Percentiles rank a stretch among this genome's conserved stretches.
phyloP scores from a whole-genome alignment of 2,888 invertebrate genomes.

The Eudemis profundana region DNA sequence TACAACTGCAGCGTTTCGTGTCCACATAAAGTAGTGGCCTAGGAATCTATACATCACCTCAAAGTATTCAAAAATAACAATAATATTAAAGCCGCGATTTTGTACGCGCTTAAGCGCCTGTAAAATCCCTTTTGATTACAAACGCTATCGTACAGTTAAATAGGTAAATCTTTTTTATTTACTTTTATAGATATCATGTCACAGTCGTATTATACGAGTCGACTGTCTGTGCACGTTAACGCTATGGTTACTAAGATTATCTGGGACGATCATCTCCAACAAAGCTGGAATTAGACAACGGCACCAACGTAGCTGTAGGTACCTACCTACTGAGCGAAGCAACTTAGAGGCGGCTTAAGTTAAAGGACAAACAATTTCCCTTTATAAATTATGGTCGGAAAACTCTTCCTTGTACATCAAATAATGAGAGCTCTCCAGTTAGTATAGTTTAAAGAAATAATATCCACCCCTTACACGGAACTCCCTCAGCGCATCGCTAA shows the following conservation, averaged over 20 bases:
- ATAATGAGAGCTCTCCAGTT: conserved; percentile 1
- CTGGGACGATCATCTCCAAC: conserved; percentile 26
- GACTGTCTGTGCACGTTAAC: conserved; percentile 15
- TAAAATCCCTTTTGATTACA: too few species aligned
- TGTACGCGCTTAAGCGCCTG: too few species aligned
- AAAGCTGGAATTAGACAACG: conserved; percentile 28
- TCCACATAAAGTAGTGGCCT: too few species aligned
- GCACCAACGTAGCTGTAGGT: conserved; percentile 10
- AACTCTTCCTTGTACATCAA: conserved; percentile 3
- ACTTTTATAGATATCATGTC: too few species aligned
- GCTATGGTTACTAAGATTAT: conserved; percentile 4
- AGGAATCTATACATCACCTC: too few species aligned
- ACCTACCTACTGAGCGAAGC: background rate
- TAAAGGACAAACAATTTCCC: conserved; percentile 7
- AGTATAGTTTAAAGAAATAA: conserved; percentile 3
- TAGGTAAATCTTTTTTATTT: too few species aligned
- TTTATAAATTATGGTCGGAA: conserved; percentile 7
- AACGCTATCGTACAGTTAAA: too few species aligned
- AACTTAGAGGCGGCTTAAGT: conserved; percentile 15
- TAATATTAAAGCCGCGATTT: too few species aligned
- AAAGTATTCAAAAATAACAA: too few species aligned
- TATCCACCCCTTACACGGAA: conserved; percentile 5
- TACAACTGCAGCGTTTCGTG: too few species aligned
- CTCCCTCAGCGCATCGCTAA: conserved; percentile 5
- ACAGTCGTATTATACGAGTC: too few species aligned